A percentile compares a stretch with the other conserved stretches of the same genome.
phyloP scores from a whole-genome alignment of 2,888 invertebrate genomes.

The Latheticus oryzae region DNA sequence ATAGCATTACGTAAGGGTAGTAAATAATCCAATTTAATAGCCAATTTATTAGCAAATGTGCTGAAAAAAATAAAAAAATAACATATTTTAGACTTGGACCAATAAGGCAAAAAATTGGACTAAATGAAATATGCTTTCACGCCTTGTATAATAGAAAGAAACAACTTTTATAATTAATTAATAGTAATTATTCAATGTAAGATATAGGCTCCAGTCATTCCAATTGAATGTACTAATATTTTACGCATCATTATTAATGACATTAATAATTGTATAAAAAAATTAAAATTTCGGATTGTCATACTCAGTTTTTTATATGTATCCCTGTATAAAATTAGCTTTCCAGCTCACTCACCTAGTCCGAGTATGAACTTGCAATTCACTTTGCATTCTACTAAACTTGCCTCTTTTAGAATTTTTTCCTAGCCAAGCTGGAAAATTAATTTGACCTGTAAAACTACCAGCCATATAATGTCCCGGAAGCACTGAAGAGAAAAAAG shows the following conservation, averaged over 20 bases:
- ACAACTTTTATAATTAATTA: no score
- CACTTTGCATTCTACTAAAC: slow-evolving; percentile 83
- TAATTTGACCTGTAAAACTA: slow-evolving; percentile 79
- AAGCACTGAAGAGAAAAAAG: slow-evolving; percentile 89
- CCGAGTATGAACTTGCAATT: slow-evolving; percentile 87
- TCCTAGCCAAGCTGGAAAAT: slow-evolving; percentile 96
- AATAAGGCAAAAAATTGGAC: slow-evolving; percentile 10
- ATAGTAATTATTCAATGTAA: no score
- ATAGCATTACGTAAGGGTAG: slow-evolving; percentile 81
- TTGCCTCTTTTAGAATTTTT: slow-evolving; percentile 90
- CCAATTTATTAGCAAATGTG: slow-evolving; percentile 83
- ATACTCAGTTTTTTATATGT: no score
- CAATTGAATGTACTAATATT: no score
- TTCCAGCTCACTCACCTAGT: no score
- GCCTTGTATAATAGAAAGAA: slow-evolving; percentile 1
- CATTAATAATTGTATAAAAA: no score
- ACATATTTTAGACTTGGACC: neutral
- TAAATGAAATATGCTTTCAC: no score
- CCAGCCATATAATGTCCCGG: slow-evolving; percentile 91
- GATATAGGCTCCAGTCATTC: no score
- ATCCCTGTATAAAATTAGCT: no score
- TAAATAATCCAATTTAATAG: slow-evolving; percentile 91
- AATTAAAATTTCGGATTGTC: no score
- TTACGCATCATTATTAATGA: no score
- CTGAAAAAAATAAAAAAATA: no score